Conservation (phyloP, 64 coral and sea anemone genomes). For the Stichodactyla mertensii region DNA sequence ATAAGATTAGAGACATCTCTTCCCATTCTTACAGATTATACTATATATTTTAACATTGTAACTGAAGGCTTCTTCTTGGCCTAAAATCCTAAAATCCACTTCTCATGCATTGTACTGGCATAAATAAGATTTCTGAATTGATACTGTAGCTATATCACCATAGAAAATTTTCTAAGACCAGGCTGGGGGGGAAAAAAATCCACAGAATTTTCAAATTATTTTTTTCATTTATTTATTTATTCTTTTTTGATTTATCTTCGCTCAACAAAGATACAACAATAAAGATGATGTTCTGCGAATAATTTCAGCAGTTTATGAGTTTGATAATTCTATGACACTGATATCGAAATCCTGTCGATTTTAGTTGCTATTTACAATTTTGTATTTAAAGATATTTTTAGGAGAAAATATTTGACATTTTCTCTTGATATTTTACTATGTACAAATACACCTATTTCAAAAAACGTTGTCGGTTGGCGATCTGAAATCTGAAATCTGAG, state of each 20-base stretch:
- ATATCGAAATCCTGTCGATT: constrained; percentile 7
- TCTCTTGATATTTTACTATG: background rate
- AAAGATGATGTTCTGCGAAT: background rate
- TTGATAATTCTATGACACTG: background rate
- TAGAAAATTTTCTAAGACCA: background rate
- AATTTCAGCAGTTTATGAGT: background rate
- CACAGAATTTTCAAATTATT: background rate
- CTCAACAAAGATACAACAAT: constrained; percentile 11
- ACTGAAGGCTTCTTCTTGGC: no score
- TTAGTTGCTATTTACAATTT: background rate
- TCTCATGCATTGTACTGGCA: no score
- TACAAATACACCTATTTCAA: constrained; percentile 1
- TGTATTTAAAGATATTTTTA: background rate
- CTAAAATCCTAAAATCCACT: no score
- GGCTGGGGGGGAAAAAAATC: background rate
- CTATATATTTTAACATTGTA: no score
- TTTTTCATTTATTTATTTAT: background rate
- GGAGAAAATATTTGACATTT: no score
- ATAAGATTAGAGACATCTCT: no score
- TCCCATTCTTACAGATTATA: no score
- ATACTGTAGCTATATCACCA: no score
- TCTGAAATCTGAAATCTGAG: no score
- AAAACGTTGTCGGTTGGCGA: no score
- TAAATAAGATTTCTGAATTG: no score
- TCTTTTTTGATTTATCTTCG: background rate